These are phyloP conservation scores for Drosophila leonis DNA, from an alignment of 2,888 invertebrate species.

Conservation along the genomic window DNA sequence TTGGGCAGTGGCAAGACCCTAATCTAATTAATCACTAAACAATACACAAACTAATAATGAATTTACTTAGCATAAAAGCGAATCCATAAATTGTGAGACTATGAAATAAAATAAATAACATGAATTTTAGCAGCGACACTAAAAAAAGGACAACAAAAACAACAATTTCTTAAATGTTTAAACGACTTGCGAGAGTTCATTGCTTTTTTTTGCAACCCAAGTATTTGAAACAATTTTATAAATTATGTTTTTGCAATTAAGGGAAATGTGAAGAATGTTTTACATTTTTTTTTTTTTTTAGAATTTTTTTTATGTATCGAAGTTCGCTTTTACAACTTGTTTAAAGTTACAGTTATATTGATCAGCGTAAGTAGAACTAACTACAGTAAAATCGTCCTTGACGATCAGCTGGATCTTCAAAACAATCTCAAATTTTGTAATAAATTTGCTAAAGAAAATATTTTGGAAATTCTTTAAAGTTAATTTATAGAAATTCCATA, in stretches of 20 bases:
- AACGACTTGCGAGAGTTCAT: background rate
- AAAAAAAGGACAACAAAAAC: background rate
- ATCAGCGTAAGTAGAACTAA: background rate
- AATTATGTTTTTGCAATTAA: no score
- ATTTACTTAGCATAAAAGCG: slow-evolving; percentile 23
- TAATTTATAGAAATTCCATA: no score
- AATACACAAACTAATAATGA: slow-evolving; percentile 32
- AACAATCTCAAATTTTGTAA: no score
- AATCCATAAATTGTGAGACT: slow-evolving; percentile 45
- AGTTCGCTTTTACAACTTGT: background rate
- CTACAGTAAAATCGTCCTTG: background rate
- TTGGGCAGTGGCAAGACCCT: slow-evolving; percentile 57
- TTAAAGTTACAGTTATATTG: background rate
- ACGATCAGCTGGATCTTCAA: background rate
- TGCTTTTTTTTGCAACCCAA: no score
- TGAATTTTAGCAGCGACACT: slow-evolving; percentile 3
- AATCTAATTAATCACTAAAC: slow-evolving; percentile 56
- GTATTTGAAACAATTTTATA: no score
- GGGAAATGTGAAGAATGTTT: no score
- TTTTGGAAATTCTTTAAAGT: no score
- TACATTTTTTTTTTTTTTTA: no score
- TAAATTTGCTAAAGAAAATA: no score
- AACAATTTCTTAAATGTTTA: background rate
- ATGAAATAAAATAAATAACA: slow-evolving; percentile 53
- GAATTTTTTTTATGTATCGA: background rate